phyloP scores from a whole-genome alignment of 2,797 vertebrate genomes.

The Myotis planiceps region DNA sequence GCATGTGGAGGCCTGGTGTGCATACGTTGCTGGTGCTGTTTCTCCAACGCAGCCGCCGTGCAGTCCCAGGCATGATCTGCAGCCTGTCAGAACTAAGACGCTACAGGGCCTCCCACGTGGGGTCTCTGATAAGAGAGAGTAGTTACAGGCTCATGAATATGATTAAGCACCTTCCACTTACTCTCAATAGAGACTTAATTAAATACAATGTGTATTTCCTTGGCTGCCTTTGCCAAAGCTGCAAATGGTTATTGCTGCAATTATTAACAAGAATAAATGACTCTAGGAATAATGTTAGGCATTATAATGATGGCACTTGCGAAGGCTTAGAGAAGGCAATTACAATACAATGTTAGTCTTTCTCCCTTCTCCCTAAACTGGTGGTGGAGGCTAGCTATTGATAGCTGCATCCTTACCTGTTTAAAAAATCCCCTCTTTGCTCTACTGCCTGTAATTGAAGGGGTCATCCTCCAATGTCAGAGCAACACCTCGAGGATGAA shows the following conservation, averaged over 20 bases:
- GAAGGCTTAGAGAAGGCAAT: slow-evolving; percentile 31
- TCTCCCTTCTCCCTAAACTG: neutral
- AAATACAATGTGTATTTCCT: slow-evolving; percentile 33
- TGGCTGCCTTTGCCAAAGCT: neutral
- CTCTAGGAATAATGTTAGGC: neutral
- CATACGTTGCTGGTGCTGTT: neutral
- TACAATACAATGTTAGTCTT: neutral
- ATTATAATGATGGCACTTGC: neutral
- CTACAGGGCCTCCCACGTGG: neutral
- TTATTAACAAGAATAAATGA: slow-evolving; percentile 55
- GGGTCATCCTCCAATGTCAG: neutral
- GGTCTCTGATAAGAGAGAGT: slow-evolving; percentile 42
- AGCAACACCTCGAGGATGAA: neutral
- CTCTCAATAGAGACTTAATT: slow-evolving; percentile 63
- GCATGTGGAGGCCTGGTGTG: neutral
- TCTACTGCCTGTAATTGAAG: neutral
- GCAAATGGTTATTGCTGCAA: neutral
- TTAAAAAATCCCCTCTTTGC: neutral
- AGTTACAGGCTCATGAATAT: neutral
- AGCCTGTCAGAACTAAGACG: slow-evolving; percentile 31
- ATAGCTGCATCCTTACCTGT: neutral
- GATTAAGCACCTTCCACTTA: slow-evolving; percentile 59
- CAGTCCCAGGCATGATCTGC: neutral
- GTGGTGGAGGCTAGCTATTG: neutral
- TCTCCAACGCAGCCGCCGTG: neutral